phyloP scores from a whole-genome alignment of 2,888 invertebrate genomes.

The Trissolcus brochymenae region DNA sequence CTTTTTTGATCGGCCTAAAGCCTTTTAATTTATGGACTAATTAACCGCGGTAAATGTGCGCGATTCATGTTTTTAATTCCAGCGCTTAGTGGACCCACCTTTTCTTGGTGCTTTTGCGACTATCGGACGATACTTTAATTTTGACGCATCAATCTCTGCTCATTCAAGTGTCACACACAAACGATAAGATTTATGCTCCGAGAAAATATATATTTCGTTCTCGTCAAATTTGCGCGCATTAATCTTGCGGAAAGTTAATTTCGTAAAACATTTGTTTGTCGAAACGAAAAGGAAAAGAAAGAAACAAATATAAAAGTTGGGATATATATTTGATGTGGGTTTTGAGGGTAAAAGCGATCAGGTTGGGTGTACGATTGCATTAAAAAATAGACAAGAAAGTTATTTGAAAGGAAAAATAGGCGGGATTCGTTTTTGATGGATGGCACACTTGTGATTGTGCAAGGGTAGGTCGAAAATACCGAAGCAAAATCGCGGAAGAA shows the following conservation, averaged over 20 bases:
- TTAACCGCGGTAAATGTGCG: slow-evolving; percentile 41
- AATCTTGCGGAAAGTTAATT: slow-evolving; percentile 12
- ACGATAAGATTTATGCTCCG: slow-evolving; percentile 27
- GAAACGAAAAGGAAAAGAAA: too few species aligned
- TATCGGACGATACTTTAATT: slow-evolving; percentile 26
- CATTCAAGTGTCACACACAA: slow-evolving; percentile 43
- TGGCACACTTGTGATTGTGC: slow-evolving; percentile 21
- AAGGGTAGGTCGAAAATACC: slow-evolving; percentile 14
- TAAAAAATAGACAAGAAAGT: not conserved
- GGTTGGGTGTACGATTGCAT: slow-evolving; percentile 1
- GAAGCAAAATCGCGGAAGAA: slow-evolving; percentile 44
- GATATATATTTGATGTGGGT: too few species aligned
- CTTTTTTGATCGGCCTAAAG: slow-evolving; percentile 35
- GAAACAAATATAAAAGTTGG: too few species aligned
- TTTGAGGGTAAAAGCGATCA: too few species aligned
- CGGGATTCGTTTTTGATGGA: slow-evolving; percentile 14
- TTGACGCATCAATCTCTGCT: slow-evolving; percentile 41
- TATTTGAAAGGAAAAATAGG: not conserved
- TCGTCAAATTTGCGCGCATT: slow-evolving; percentile 6
- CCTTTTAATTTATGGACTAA: slow-evolving; percentile 43
- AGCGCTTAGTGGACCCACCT: slow-evolving; percentile 29
- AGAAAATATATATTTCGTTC: slow-evolving; percentile 22
- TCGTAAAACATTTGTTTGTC: too few species aligned
- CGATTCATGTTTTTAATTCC: slow-evolving; percentile 25
- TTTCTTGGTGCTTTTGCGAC: slow-evolving; percentile 20